Conservation (phyloP, 2,888 invertebrate genomes). For the Dynastes hyllus region DNA sequence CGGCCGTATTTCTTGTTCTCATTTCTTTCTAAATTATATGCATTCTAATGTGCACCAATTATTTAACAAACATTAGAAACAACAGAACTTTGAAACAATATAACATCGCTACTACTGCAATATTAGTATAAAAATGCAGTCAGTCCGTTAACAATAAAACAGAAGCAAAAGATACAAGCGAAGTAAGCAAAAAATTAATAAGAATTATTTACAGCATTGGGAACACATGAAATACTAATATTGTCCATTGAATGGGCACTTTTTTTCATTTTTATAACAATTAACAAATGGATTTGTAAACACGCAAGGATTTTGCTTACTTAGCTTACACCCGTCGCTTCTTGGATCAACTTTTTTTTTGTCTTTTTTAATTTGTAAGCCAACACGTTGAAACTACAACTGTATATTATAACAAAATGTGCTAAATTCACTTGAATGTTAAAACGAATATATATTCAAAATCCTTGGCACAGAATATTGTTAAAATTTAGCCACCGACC, state of each 20-base stretch:
- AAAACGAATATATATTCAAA: slow-evolving; percentile 39
- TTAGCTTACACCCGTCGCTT: slow-evolving; percentile 54
- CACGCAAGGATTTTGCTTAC: slow-evolving; percentile 54
- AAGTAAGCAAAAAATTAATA: slow-evolving; percentile 55
- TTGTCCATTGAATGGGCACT: slow-evolving; percentile 66
- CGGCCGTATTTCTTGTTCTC: no score
- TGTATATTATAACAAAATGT: slow-evolving; percentile 43
- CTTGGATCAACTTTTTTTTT: slow-evolving; percentile 45
- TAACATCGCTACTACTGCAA: slow-evolving; percentile 44
- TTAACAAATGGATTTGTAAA: slow-evolving; percentile 60
- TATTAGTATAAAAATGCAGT: slow-evolving; percentile 53
- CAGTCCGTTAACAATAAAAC: slow-evolving; percentile 54
- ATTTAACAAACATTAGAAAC: slow-evolving; percentile 15
- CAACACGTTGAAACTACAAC: slow-evolving; percentile 50
- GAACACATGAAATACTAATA: slow-evolving; percentile 60
- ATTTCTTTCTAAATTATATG: no score
- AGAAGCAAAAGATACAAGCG: slow-evolving; percentile 51
- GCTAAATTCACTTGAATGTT: slow-evolving; percentile 31
- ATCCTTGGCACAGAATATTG: slow-evolving; percentile 51
- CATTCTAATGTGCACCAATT: no score
- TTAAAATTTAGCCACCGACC: slow-evolving; percentile 49
- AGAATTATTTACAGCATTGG: slow-evolving; percentile 52
- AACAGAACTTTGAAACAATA: slow-evolving; percentile 3
- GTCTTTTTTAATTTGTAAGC: slow-evolving; percentile 51
- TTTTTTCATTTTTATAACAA: slow-evolving; percentile 60